phyloP scores from a whole-genome alignment of 2,797 vertebrate species.

The Schizopygopsis pylzovi region DNA sequence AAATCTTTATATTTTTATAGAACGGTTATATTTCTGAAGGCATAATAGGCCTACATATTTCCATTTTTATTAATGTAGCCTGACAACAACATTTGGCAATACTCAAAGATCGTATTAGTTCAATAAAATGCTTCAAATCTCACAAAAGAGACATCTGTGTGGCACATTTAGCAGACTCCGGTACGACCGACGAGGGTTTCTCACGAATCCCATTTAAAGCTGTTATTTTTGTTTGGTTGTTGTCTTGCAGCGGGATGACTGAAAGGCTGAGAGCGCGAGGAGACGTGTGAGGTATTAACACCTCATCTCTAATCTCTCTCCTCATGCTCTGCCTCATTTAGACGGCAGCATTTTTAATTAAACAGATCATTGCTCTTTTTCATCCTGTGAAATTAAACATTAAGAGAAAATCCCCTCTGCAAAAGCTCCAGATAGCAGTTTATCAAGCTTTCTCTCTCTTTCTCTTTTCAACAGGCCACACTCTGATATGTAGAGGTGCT shows the following conservation, averaged over 20 bases:
- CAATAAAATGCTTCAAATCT: not conserved
- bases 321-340: conserved; percentile 72
- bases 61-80: not conserved
- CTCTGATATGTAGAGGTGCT: conserved; percentile 59
- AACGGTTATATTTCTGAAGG: not conserved
- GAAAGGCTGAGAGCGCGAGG: conserved; percentile 11
- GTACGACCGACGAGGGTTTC: not conserved
- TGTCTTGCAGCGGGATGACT: conserved; percentile 4
- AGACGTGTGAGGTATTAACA: conserved; percentile 63
- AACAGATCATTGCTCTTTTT: conserved; percentile 79
- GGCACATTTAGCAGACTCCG: not conserved
- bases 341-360: conserved; percentile 82
- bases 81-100: not conserved
- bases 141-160: not conserved
- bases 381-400: conserved; percentile 77
- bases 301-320: conserved; percentile 77
- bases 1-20: not conserved
- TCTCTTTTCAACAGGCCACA: conserved; percentile 49
- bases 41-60: not conserved
- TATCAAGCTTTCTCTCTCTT: conserved; percentile 41
- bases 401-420: conserved; percentile 62
- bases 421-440: conserved; percentile 22
- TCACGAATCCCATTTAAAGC: not conserved
- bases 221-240: conserved; percentile 13
- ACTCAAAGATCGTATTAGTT: not conserved